Conservation (phyloP, 2,888 invertebrate genomes). For the Oxycera nigricornis region DNA sequence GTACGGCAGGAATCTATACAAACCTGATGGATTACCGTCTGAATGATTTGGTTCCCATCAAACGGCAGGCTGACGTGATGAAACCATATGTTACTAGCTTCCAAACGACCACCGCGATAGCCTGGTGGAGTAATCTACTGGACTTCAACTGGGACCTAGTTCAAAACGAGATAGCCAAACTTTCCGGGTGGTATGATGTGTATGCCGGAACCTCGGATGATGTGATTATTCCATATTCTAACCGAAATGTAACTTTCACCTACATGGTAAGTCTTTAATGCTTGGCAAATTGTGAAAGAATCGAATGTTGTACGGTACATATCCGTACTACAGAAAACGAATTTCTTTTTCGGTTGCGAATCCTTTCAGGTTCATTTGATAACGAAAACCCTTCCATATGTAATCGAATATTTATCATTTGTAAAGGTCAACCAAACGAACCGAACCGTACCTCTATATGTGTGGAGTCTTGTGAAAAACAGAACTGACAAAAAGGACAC, state of each 20-base stretch:
- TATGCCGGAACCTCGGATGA: conserved; percentile 10
- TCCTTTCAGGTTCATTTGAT: too few relatives aligned
- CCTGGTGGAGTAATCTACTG: neutral
- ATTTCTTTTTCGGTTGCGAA: too few relatives aligned
- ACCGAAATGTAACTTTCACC: neutral
- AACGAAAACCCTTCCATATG: too few relatives aligned
- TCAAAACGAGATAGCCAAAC: neutral
- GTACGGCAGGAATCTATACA: neutral
- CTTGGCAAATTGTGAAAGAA: neutral
- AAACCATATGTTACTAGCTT: neutral
- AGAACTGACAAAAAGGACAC: neutral
- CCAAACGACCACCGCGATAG: neutral
- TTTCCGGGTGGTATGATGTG: conserved; percentile 11
- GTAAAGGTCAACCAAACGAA: neutral
- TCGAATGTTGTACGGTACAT: neutral
- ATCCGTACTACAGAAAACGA: too few relatives aligned
- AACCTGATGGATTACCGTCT: neutral
- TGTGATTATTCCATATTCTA: neutral
- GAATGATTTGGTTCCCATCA: neutral
- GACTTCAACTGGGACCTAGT: neutral
- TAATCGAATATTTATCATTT: neutral
- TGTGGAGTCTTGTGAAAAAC: conserved; percentile 10
- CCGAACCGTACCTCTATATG: conserved; percentile 6
- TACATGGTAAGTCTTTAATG: neutral
- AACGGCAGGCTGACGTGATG: neutral